phyloP scores from a whole-genome alignment of 2,113 vertebrate species.

The Mohoua ochrocephala region DNA sequence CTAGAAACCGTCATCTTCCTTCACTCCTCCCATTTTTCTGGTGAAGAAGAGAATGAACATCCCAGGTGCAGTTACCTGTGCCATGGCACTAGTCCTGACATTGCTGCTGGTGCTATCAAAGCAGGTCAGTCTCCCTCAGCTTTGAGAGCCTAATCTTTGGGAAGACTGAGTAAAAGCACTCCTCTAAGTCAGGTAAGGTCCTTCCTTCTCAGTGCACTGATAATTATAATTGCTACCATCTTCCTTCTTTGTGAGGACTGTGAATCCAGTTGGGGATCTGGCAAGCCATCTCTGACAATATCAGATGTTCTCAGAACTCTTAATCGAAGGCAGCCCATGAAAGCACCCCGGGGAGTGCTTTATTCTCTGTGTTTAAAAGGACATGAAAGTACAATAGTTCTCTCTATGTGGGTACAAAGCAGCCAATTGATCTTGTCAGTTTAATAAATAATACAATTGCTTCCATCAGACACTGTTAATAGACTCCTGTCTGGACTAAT shows the following conservation, averaged over 20 bases:
- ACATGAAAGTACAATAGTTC: slow-evolving; percentile 61
- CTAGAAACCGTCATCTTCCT: neutral
- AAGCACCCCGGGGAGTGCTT: slow-evolving; percentile 54
- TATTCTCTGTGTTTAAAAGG: slow-evolving; percentile 62
- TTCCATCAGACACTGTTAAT: slow-evolving; percentile 64
- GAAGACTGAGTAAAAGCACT: slow-evolving; percentile 36
- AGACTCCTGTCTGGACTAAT: slow-evolving; percentile 62
- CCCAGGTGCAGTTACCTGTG: neutral
- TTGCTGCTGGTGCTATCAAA: neutral
- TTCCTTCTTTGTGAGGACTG: slow-evolving; percentile 27
- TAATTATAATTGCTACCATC: slow-evolving; percentile 53
- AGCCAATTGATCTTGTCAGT: slow-evolving; percentile 65
- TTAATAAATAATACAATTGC: slow-evolving; percentile 68
- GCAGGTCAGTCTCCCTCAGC: neutral
- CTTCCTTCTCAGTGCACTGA: slow-evolving; percentile 29
- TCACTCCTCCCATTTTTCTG: neutral
- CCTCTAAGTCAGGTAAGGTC: slow-evolving; percentile 12
- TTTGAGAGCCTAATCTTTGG: slow-evolving; percentile 8
- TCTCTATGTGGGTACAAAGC: slow-evolving; percentile 42
- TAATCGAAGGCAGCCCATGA: slow-evolving; percentile 58
- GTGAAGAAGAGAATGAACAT: neutral
- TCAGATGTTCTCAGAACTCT: slow-evolving; percentile 58
- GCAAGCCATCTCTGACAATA: slow-evolving; percentile 36
- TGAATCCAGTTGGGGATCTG: slow-evolving; percentile 38
- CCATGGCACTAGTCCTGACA: neutral